Base-by-base conservation (phyloP, 2,888 invertebrate species). In the Cephus runcator region DNA sequence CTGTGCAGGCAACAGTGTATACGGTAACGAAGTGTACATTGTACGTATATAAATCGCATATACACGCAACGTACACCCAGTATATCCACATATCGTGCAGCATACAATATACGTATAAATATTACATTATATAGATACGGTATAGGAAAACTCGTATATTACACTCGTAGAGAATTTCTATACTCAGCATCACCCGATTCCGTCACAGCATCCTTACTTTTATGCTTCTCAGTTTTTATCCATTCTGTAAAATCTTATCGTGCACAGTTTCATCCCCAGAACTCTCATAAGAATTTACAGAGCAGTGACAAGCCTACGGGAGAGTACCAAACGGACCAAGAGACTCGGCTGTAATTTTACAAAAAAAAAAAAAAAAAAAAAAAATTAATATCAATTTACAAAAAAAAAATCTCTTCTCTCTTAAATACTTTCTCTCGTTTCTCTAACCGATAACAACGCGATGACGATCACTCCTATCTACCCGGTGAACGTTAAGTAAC, bases 401-500 rank as follows among this genome's bases (percentile, higher is more conserved):
- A 2, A 23, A 56, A 9, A 6, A 56, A 56, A 6, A 56, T 56
- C 15, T 40, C 15, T 12, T 0, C 15, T 23, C 15, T 0, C 9
- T 56, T 2, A 2, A 9, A 23, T 23, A 23, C 2, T 23, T 1
- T 9, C 9, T 1, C 9, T 9, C 2, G 23, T 56, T 56, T 23
- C 9, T 4, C 15, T 15, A 40, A 33, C 33, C 33, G 33, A 33
- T 33, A 33, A 9, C 11, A 34, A 34, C 34, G 34, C 34, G 9
- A 34, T 11, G 11, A 34, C 9, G 56, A 15, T 56, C 56, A 23
- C 9, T 9, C 56, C 56, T 9, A 23, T 56, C 9, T 56, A 56
- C 23, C 0, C 2, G 56, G 56, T 23, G 23, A 77, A 79, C 81
- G 81, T 77, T 77, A 80, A 78, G 77, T 75, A 79, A 76, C 82